A percentile compares a stretch with the other conserved stretches of the same genome.
These are phyloP conservation scores for Numenius phaeopus DNA, from an alignment of 2,797 vertebrate genomes.

Conservation along the genomic window DNA sequence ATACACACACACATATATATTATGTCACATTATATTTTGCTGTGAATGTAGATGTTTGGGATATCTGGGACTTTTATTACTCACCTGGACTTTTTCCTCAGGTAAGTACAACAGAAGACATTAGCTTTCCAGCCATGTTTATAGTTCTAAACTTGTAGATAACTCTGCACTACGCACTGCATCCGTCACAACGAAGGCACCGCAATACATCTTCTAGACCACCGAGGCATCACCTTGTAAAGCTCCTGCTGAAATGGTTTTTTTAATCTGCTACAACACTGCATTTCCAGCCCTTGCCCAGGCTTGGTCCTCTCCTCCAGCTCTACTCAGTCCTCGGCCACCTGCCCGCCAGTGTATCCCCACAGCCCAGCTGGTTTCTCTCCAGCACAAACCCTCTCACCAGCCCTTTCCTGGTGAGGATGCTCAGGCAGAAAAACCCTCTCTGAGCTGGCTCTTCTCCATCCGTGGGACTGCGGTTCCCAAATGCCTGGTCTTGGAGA, in stretches of 20 bases:
- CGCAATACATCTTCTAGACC: not conserved
- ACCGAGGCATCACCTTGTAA: not conserved
- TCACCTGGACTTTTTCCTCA: not conserved
- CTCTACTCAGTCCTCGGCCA: fast-evolving
- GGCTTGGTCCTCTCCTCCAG: not conserved
- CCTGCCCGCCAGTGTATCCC: not conserved
- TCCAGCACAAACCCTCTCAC: not conserved
- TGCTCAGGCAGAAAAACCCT: not conserved
- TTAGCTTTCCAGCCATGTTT: not conserved
- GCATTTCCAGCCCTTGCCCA: not conserved
- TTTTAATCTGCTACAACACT: not conserved
- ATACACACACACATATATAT: not conserved
- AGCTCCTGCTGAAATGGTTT: not conserved
- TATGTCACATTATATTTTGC: not conserved
- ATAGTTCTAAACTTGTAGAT: not conserved
- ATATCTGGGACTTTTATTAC: not conserved
- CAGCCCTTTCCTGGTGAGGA: not conserved
- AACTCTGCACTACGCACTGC: not conserved
- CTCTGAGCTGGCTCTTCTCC: not conserved
- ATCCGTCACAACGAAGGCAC: not conserved
- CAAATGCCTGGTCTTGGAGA: not conserved
- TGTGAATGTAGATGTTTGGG: not conserved
- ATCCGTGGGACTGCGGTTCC: not conserved
- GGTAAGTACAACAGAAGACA: not conserved
- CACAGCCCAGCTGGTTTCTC: not conserved